Percentiles rank a stretch among this genome's conserved stretches.
phyloP scores from a whole-genome alignment of 2,888 invertebrate genomes.

The Anticlea derivata region DNA sequence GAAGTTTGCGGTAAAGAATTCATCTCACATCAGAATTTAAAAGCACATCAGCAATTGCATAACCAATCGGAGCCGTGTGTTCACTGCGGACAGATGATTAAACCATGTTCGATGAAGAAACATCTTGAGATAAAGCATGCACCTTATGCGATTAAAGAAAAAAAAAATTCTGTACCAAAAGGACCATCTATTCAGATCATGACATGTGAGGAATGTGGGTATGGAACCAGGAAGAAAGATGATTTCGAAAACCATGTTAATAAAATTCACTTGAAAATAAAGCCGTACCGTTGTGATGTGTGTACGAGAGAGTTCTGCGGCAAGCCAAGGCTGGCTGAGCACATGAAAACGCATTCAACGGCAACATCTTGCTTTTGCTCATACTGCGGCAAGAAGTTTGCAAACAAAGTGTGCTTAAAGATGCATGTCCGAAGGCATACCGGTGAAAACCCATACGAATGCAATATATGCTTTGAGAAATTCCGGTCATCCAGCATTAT shows the following conservation, averaged over 20 bases:
- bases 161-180: slow-evolving; percentile 1
- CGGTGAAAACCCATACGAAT: slow-evolving; percentile 51
- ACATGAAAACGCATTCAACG: slow-evolving; percentile 42
- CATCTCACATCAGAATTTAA: slow-evolving; percentile 39
- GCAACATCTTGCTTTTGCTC: slow-evolving; percentile 44
- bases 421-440: slow-evolving; percentile 56
- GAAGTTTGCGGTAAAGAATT: slow-evolving; percentile 51
- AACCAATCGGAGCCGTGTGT: slow-evolving; percentile 43
- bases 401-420: slow-evolving; percentile 51
- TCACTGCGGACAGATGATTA: slow-evolving; percentile 42
- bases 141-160: not conserved
- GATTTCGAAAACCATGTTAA: slow-evolving; percentile 34
- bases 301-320: slow-evolving; percentile 41
- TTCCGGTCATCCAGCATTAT: slow-evolving; percentile 56
- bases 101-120: slow-evolving; percentile 42
- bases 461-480: slow-evolving; percentile 51
- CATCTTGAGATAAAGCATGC: slow-evolving; percentile 48
- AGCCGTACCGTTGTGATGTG: slow-evolving; percentile 28
- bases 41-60: slow-evolving; percentile 46
- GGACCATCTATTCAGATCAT: not conserved
- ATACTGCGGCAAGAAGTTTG: slow-evolving; percentile 49
- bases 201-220: slow-evolving; percentile 26
- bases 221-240: slow-evolving; percentile 16
- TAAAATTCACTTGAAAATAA: slow-evolving; percentile 33
- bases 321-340: slow-evolving; percentile 45